Evolutionary conservation across 2,797 vertebrate genomes (phyloP), one percentile per base, ranked within the genome.

Genomic region (Crenichthys baileyi): DNA sequence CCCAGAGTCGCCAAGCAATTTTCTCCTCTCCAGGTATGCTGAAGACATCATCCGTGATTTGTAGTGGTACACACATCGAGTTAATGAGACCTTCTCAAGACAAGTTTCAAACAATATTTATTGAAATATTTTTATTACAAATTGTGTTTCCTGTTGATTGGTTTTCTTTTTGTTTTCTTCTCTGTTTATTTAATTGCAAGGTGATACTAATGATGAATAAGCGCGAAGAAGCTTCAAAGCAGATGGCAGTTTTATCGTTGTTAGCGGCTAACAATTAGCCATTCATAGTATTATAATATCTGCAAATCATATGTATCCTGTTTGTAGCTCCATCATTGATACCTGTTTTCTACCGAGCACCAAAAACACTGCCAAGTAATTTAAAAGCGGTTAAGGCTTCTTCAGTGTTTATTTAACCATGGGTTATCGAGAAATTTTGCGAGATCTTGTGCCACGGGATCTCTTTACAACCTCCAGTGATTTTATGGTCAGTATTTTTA

Each of bases 11-110:
- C 88, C 96, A 94, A 86, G 84, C 95, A 60, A 90, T 95, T 73
- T 95, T 96, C 94, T 90, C 95, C 89, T 88, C 95, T 84, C 87
- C 95, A 95, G 96, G 96, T 97, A 96, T 80, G 53, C 51, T 26
- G 79, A 22, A 20, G 51, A 55, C 26, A 41, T 5, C 18, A 50
- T 56, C 75, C 73, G 0, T 73, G 75, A 68, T 78, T 85, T 73
- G 79, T 56, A 75, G 55, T 24, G 53, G 53, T 24, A 20, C 36
- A 55, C 1, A 24, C 53, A 67, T 67, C 36, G 20, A 48, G 41
- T 26, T 48, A 24, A 46, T 46, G 41, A 18, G 13, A 70, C 20
- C 5, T 48, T 48, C 44, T n/a, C n/a, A n/a, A 70, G 24, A 24
- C 16, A 20, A 24, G 22, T 24, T 55, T 8, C 36, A 65, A 22